Base-by-base conservation (phyloP, 2,113 vertebrate genomes). In the Turdus rufiventris region DNA sequence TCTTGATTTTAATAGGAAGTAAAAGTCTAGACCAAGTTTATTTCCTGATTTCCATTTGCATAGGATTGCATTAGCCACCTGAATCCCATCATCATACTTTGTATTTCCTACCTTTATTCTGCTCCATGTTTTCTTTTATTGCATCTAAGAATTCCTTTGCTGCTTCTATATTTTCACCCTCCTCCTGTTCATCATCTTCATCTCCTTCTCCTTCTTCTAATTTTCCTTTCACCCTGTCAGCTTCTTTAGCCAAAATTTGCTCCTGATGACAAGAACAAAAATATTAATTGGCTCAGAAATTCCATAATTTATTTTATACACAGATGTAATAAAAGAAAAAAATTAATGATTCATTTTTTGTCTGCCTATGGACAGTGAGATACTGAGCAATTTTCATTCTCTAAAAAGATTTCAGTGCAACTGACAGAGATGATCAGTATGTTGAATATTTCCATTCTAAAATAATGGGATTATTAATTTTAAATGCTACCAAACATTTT, bases 91-190 rank as follows among this genome's bases (percentile, higher is more conserved):
- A 71, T 73, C 10, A 12, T 66, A 40, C 33, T 48, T 76, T 6
- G 0, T 61, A 75, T 75, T 81, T 86, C 84, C 63, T 96, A 98
- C 99, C 99, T 97, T 75, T 94, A 8, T 98, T 98, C 82, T 98
- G 97, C 15, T 98, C 97, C 98, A 98, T 97, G 86, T 82, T 98
- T 31, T 99, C 98, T 94, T 97, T 99, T 74, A 99, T 54, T 76
- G 9, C 90, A 2, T 97, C 97, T 40, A 99, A 84, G 54, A 98
- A 96, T 24, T 98, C 97, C 13, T 98, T 97, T 5, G 98, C 97
- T 8, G 93, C 98, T 23, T 96, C 96, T 58, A 89, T 3, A 4
- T 95, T 92, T 63, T 94, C 78, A 51, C 62, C 80, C 10, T 98
- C 96, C 5, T 98, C 97, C 8, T 96, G 82, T 21, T 95, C 97